These are phyloP conservation scores for Enteromius mattozi DNA, from an alignment of 2,797 vertebrate species.

Conservation along the genomic window DNA sequence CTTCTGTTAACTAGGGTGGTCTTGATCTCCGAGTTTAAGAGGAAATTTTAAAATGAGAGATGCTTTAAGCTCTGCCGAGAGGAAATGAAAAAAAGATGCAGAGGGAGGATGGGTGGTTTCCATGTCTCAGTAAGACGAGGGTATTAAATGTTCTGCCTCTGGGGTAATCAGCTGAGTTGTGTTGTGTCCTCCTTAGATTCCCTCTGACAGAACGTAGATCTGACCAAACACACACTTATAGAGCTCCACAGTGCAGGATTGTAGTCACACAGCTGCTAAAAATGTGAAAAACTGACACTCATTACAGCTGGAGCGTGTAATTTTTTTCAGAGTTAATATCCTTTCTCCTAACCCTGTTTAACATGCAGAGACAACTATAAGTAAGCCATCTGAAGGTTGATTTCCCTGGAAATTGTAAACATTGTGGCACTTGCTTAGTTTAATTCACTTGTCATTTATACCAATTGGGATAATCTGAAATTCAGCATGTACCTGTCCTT, in stretches of 20 bases:
- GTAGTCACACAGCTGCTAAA: slow-evolving; percentile 16
- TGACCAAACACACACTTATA: neutral
- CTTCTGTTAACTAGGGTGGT: neutral
- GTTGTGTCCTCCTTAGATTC: slow-evolving; percentile 24
- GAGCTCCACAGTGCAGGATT: neutral
- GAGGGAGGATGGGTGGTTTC: slow-evolving; percentile 18
- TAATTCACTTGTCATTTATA: neutral
- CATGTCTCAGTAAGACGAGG: slow-evolving; percentile 12
- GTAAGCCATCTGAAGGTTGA: neutral
- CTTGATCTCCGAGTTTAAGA: neutral
- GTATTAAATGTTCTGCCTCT: slow-evolving; percentile 33
- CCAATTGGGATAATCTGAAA: neutral
- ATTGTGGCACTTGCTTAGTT: neutral
- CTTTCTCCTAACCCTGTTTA: neutral
- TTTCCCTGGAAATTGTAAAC: neutral
- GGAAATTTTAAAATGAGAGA: neutral
- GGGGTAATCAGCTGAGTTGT: slow-evolving; percentile 32
- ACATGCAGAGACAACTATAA: neutral
- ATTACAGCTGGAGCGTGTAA: neutral
- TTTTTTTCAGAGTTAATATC: neutral
- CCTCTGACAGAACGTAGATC: neutral
- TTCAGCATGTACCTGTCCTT: slow-evolving; percentile 87
- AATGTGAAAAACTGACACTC: slow-evolving; percentile 5
- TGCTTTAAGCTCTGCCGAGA: neutral
- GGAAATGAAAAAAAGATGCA: slow-evolving; percentile 15